Evolutionary conservation across 1,140 invertebrate species (phyloP).

Genomic region (Nasonia longicornis): DNA sequence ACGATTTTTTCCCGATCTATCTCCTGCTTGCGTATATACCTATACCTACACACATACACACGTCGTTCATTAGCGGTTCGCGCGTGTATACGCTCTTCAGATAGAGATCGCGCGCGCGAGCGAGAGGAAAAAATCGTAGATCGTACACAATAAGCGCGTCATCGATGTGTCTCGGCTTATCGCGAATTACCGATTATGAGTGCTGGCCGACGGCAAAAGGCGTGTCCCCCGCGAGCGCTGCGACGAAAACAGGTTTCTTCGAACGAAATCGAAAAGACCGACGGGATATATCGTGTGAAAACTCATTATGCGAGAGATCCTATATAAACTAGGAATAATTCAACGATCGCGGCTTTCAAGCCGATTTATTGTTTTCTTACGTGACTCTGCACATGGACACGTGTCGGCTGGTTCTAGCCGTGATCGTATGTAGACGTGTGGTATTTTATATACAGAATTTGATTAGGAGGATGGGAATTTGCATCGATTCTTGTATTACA

Average conservation of each 20-base stretch:
- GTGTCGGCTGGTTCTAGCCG: not conserved
- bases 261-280: constrained; percentile 4
- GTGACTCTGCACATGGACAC: not conserved
- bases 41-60: not conserved
- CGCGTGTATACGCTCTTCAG: not conserved
- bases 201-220: not conserved
- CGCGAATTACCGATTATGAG: not conserved
- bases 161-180: not conserved
- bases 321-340: constrained; percentile 33
- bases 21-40: too few relatives aligned
- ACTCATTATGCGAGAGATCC: not conserved
- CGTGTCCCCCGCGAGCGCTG: not conserved
- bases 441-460: too few relatives aligned
- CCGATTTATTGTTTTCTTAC: constrained; percentile 11
- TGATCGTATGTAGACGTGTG: not conserved
- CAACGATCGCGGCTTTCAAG: constrained; percentile 16
- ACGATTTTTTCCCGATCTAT: too few relatives aligned
- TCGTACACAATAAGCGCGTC: too few relatives aligned
- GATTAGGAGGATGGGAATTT: too few relatives aligned
- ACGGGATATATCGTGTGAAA: not conserved
- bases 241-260: constrained; percentile 2
- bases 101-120: not conserved
- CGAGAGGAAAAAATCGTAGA: too few relatives aligned
- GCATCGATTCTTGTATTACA: too few relatives aligned
- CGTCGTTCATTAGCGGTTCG: not conserved